Evolutionary conservation across 2,888 invertebrate species (phyloP), one percentile per base, ranked within the genome.

Genomic region (Lithosia quadra): DNA sequence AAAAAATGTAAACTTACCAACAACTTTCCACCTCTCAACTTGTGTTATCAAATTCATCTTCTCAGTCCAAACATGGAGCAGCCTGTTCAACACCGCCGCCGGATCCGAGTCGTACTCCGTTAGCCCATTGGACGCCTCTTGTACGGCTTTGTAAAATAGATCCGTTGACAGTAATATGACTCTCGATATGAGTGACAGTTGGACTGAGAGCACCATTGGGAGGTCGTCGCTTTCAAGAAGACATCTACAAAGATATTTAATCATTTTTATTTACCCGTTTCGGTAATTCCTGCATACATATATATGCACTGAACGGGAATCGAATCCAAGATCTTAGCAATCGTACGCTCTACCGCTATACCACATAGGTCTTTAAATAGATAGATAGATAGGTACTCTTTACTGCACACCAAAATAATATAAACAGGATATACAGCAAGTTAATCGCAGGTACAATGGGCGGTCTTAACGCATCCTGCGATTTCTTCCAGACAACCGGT

Each of bases 21-120:
- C 96, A 39, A 99, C 95, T 90, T 99, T 99, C 84, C 97, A 96
- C 89, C 97, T 96, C 84, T 98, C 98, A 11, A 96, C 95, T 78
- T 98, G 97, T 0, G 97, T 96, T 4, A 98, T 96, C 65, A 96
- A 92, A 55, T 97, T 96, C 96, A 98, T 97, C 89, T 97, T 97
- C 74, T 96, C 96, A 10, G 98, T 95, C 98, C 98, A 98, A 0
- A 97, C 96, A 77, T 97, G 96, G 62, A 98, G 90, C 39, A 99
- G 95, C 81, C 96, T 96, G 63, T 96, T 96, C 63, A 98, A 91
- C 65, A 98, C 96, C 69, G 96, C 95, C 69, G 96, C 96, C 7
- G 97, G 96, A 36, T 96, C 96, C 1, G 93, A 92, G 80, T 91
- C 92, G 70, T 90, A 94, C 65, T 95, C 95, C 4, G 87, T 85